Percentiles rank a stretch among this genome's conserved stretches.
Conservation (phyloP, 2,113 vertebrate species). For the Vidua chalybeata region DNA sequence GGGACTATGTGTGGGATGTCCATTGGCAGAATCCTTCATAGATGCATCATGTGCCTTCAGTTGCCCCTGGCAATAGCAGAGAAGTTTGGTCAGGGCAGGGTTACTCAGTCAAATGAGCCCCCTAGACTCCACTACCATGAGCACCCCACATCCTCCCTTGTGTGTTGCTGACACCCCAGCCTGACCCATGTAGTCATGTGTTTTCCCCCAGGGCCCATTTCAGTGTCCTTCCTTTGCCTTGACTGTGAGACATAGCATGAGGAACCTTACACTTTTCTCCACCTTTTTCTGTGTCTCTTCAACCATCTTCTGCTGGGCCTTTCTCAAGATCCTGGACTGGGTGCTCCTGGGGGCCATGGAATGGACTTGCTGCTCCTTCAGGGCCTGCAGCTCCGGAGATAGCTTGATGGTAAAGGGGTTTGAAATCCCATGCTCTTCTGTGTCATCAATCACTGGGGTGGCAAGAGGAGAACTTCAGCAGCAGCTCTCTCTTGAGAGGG, state of each 20-base stretch:
- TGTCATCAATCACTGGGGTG: slow-evolving; percentile 78
- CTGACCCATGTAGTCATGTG: neutral
- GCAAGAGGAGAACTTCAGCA: neutral
- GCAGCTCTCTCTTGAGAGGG: neutral
- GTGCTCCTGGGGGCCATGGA: slow-evolving; percentile 68
- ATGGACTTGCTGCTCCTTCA: slow-evolving; percentile 83
- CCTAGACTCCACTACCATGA: neutral
- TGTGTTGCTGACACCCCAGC: neutral
- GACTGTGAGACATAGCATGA: neutral
- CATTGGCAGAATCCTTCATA: slow-evolving; percentile 10
- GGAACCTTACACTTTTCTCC: neutral
- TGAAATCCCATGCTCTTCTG: slow-evolving; percentile 65
- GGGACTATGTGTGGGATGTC: neutral
- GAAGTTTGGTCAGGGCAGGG: neutral
- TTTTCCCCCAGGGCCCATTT: neutral
- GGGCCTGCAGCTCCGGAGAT: slow-evolving; percentile 81
- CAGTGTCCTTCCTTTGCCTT: neutral
- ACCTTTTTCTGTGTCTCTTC: slow-evolving; percentile 75
- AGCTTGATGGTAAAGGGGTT: slow-evolving; percentile 86
- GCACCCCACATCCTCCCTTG: neutral
- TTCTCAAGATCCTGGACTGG: slow-evolving; percentile 79
- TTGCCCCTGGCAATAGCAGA: slow-evolving; percentile 37
- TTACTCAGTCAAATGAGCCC: neutral
- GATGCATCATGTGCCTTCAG: neutral
- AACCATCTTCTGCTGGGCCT: slow-evolving; percentile 73